A percentile compares a stretch with the other conserved stretches of the same genome.
Conservation (phyloP, 2,888 invertebrate genomes). For the Volucella inanis region DNA sequence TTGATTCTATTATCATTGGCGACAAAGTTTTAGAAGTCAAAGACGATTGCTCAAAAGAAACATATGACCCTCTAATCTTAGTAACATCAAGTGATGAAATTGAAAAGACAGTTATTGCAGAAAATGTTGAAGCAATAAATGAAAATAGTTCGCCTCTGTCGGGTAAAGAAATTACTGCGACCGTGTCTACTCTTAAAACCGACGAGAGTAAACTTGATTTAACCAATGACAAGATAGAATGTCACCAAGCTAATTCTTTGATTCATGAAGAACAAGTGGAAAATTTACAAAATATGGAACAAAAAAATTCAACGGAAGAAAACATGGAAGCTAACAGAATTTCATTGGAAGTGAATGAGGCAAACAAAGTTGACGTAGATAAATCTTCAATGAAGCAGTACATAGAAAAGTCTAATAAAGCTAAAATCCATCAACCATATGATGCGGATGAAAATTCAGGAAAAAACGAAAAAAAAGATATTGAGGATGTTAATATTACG, state of each 20-base stretch:
- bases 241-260: no score
- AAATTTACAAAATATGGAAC: neutral
- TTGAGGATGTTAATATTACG: constrained; percentile 2
- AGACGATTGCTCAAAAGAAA: neutral
- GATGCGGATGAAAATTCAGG: neutral
- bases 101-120: neutral
- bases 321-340: constrained; percentile 33
- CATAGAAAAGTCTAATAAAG: constrained; percentile 7
- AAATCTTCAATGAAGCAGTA: neutral
- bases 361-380: constrained; percentile 35
- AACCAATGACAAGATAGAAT: neutral
- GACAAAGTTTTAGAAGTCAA: constrained; percentile 49
- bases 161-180: constrained; percentile 43
- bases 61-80: neutral
- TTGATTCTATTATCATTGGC: constrained; percentile 55
- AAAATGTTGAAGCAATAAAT: neutral
- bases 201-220: neutral
- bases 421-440: constrained; percentile 17
- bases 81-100: constrained; percentile 36
- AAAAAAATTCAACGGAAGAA: neutral
- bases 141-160: neutral
- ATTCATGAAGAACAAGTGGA: constrained; percentile 20
- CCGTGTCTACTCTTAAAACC: constrained; percentile 48
- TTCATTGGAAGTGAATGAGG: constrained; percentile 16
- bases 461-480: neutral